Percentiles rank a stretch among this genome's conserved stretches.
Conservation (phyloP, 2,113 vertebrate species). For the Puma concolor region DNA sequence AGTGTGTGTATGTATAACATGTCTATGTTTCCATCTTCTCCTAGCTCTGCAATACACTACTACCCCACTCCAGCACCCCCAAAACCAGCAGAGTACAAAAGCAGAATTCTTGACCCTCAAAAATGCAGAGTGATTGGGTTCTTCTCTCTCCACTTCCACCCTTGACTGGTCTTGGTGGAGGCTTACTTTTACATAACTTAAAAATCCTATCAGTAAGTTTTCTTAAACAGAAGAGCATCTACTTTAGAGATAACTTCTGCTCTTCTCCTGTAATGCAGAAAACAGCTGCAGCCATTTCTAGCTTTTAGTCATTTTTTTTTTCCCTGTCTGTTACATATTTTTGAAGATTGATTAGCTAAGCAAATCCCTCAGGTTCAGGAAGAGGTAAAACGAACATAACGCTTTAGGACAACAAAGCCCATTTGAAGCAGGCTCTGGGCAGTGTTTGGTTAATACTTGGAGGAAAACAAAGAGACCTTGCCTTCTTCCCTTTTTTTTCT, state of each 20-base stretch:
- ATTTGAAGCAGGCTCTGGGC: not conserved
- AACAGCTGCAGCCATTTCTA: conserved; percentile 55
- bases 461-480: not conserved
- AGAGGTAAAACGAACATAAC: not conserved
- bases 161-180: not conserved
- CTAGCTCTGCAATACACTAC: not conserved
- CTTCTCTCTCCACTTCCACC: not conserved
- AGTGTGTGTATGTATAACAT: not conserved
- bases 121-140: not conserved
- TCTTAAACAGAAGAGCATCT: not conserved
- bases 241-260: not conserved
- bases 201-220: not conserved
- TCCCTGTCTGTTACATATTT: not conserved
- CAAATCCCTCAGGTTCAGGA: conserved; percentile 52
- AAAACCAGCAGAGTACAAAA: not conserved
- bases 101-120: not conserved
- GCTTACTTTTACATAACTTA: not conserved
- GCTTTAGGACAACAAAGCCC: not conserved
- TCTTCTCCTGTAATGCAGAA: not conserved
- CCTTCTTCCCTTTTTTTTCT: not conserved
- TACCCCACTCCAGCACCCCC: fast-evolving
- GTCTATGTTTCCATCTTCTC: conserved; percentile 8
- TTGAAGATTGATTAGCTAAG: conserved; percentile 58
- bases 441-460: conserved; percentile 28
- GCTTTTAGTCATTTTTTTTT: not conserved